Conservation (phyloP, 2,888 invertebrate species). For the Drosophila eohydei region DNA sequence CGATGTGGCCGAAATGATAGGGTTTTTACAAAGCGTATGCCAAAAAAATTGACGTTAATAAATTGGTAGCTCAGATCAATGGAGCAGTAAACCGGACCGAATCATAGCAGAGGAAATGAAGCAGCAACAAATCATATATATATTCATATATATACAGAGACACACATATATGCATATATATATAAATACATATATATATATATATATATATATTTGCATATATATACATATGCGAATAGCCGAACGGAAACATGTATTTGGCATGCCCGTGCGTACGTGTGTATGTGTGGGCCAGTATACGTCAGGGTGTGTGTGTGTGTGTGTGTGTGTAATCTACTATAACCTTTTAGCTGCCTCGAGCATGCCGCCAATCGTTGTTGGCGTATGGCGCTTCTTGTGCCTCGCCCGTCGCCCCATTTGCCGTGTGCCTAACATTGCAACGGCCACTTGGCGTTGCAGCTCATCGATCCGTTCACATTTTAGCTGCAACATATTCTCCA, state of each 20-base stretch:
- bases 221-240: not conserved
- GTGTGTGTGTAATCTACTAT: not conserved
- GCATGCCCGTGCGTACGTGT: not conserved
- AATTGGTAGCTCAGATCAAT: not conserved
- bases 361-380: conserved; percentile 1
- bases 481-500: conserved; percentile 70
- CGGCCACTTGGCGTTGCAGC: conserved; percentile 39
- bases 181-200: not conserved
- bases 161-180: not conserved
- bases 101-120: not conserved
- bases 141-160: not conserved
- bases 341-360: not conserved
- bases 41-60: not conserved
- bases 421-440: not conserved
- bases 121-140: not conserved
- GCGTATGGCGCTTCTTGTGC: not conserved
- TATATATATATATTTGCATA: not conserved
- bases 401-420: conserved; percentile 1
- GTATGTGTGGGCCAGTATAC: not conserved
- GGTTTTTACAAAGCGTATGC: not conserved
- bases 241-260: not conserved
- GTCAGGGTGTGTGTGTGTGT: not conserved
- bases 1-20: not conserved
- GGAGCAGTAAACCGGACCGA: not conserved
- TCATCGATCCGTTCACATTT: conserved; percentile 71